Percentiles rank a stretch among this genome's conserved stretches.
Evolutionary conservation across 2,888 invertebrate species (phyloP).

Genomic region (Cabera pusaria): DNA sequence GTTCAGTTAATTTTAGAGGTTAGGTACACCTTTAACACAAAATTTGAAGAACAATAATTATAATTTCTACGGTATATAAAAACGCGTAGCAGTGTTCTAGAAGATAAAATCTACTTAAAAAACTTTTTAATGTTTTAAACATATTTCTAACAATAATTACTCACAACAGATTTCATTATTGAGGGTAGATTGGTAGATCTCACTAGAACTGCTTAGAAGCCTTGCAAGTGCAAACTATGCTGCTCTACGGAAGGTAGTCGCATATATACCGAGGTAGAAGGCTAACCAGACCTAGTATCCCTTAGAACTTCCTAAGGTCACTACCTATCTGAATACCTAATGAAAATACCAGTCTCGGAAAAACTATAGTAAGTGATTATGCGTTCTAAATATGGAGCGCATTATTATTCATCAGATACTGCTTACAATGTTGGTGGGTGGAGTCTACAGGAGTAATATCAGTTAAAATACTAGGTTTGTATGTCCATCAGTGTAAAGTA

Average conservation of each 20-base stretch:
- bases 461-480: too few species aligned
- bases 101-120: too few species aligned
- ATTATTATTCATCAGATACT: constrained; percentile 44
- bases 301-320: constrained; percentile 65
- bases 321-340: constrained; percentile 62
- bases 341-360: constrained; percentile 62
- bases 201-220: constrained; percentile 75
- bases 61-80: too few species aligned
- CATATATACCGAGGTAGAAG: constrained; percentile 71
- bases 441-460: too few species aligned
- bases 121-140: too few species aligned
- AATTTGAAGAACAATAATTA: too few species aligned
- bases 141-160: too few species aligned
- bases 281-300: constrained; percentile 44
- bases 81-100: too few species aligned
- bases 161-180: constrained; percentile 78
- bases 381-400: constrained; percentile 47
- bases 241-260: constrained; percentile 52
- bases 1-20: too few species aligned
- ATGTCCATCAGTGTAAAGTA: too few species aligned
- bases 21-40: too few species aligned
- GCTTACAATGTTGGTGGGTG: constrained; percentile 23
- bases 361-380: constrained; percentile 43
- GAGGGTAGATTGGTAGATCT: constrained; percentile 45
- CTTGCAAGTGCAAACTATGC: constrained; percentile 76